Percentiles rank a stretch among this genome's conserved stretches.
Conservation (phyloP, 2,797 vertebrate genomes). For the Leptatherina wallacei region DNA sequence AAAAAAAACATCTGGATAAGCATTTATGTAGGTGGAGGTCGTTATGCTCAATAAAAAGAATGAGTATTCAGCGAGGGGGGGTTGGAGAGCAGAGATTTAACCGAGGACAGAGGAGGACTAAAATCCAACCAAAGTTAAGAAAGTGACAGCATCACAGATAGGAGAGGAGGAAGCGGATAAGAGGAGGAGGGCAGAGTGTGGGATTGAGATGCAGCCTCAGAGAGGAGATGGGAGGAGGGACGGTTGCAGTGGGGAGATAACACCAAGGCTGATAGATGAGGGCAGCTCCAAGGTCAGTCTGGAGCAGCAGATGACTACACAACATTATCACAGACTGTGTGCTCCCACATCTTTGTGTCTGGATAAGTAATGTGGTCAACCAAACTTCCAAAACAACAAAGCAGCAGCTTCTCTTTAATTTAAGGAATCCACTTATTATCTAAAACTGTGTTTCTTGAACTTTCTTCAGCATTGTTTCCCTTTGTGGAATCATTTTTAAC, state of each 20-base stretch:
- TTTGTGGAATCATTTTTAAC: background rate
- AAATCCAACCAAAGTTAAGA: background rate
- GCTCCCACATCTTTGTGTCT: background rate
- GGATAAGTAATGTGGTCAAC: background rate
- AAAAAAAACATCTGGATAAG: background rate
- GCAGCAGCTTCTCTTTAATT: background rate
- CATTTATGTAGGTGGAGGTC: constrained; percentile 13
- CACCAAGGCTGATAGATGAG: constrained; percentile 54
- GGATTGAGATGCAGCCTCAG: constrained; percentile 53
- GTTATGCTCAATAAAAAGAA: background rate
- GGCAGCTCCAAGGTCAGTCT: constrained; percentile 64
- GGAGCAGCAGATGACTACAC: constrained; percentile 49
- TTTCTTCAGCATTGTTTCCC: background rate
- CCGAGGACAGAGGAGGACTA: background rate
- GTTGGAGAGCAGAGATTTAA: background rate
- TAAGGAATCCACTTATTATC: background rate
- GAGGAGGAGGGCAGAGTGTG: constrained; percentile 20
- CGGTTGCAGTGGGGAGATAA: constrained; percentile 56
- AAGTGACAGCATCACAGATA: constrained; percentile 17
- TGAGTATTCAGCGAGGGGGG: background rate
- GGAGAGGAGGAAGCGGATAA: constrained; percentile 36
- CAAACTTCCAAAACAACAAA: background rate
- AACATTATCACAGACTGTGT: constrained; percentile 30
- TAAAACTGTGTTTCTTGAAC: background rate
- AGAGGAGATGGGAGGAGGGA: constrained; percentile 39